Evolutionary conservation across 2,113 vertebrate species (phyloP).

Genomic region (Benthochromis sp.): DNA sequence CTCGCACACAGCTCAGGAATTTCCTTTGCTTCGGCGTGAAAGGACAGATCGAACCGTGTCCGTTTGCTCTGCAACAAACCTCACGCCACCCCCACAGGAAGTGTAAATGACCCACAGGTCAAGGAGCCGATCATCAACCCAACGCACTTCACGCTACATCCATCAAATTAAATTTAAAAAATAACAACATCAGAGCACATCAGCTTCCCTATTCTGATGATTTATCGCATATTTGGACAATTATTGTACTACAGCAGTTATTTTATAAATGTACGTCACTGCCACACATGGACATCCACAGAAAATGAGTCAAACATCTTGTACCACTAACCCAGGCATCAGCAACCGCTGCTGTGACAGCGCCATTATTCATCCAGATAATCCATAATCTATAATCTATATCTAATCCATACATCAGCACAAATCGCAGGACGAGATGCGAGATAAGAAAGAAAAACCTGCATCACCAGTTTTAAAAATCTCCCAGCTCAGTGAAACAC

Average conservation of each 20-base stretch:
- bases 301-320: rapidly evolving
- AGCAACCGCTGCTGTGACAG: background rate
- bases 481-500: background rate
- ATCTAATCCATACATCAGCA: background rate
- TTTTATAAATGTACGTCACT: background rate
- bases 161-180: background rate
- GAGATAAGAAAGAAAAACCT: background rate
- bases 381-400: background rate
- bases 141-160: background rate
- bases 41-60: background rate
- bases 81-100: background rate
- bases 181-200: background rate
- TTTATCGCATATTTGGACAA: background rate
- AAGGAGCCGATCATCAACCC: background rate
- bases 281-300: background rate
- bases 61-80: conserved; percentile 3
- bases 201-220: background rate
- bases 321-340: background rate
- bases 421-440: background rate
- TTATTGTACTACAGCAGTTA: background rate
- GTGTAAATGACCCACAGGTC: background rate
- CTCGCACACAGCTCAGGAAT: conserved; percentile 16
- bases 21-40: background rate
- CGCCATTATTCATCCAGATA: background rate
- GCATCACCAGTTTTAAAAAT: background rate